These are phyloP conservation scores for Coluber constrictor DNA, from an alignment of 2,797 vertebrate species.

Conservation along the genomic window DNA sequence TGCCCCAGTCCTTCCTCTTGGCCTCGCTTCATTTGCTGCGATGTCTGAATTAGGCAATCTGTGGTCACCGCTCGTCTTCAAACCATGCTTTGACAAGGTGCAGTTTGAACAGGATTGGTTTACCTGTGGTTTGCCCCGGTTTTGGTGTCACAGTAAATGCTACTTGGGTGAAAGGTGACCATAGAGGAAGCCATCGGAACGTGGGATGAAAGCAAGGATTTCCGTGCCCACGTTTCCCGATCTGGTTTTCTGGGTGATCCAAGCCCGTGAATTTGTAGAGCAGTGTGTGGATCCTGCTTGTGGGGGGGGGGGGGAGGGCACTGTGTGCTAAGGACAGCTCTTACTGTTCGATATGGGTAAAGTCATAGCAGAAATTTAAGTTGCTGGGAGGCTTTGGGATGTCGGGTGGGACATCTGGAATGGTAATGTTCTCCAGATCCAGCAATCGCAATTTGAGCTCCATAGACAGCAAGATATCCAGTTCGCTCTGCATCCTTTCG, in stretches of 20 bases:
- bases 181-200: not conserved
- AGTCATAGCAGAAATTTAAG: constrained; percentile 96
- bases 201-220: not conserved
- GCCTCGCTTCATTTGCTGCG: not conserved
- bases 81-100: not conserved
- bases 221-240: not conserved
- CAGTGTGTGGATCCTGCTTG: not conserved
- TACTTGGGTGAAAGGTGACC: not conserved
- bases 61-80: not conserved
- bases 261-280: not conserved
- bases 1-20: not conserved
- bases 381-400: constrained; percentile 91
- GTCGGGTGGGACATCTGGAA: constrained; percentile 84
- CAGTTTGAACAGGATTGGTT: not conserved
- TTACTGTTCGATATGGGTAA: constrained; percentile 87
- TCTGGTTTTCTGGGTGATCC: not conserved
- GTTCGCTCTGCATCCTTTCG: constrained; percentile 86
- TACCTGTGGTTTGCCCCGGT: not conserved
- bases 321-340: not conserved
- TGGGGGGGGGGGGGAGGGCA: not conserved
- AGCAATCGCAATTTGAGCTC: constrained; percentile 94
- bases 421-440: constrained; percentile 92
- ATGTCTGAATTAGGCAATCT: not conserved
- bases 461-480: constrained; percentile 94
- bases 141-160: not conserved